phyloP scores from a whole-genome alignment of 2,113 vertebrate genomes.

The Neolamprologus longior region DNA sequence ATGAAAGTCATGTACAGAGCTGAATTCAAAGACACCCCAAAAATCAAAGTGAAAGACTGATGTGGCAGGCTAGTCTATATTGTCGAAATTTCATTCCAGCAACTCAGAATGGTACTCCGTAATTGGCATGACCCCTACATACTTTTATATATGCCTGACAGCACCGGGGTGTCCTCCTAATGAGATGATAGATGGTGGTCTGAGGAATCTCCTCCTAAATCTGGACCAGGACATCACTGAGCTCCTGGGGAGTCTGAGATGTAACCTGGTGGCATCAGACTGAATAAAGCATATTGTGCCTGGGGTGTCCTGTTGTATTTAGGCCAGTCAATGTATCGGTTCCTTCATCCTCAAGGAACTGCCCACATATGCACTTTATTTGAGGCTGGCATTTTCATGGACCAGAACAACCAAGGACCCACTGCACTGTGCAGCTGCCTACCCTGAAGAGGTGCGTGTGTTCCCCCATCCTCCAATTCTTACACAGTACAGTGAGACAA shows the following conservation, averaged over 20 bases:
- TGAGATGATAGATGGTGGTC: not conserved
- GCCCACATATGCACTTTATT: not conserved
- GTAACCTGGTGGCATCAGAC: not conserved
- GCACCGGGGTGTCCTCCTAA: not conserved
- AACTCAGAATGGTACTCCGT: not conserved
- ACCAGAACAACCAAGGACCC: not conserved
- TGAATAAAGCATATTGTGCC: rapidly evolving
- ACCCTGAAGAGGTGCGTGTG: not conserved
- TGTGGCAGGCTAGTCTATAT: not conserved
- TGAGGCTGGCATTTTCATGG: not conserved
- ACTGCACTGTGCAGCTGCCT: not conserved
- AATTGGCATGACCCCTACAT: not conserved
- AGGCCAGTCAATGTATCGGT: not conserved
- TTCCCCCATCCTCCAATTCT: not conserved
- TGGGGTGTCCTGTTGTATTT: not conserved
- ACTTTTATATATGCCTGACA: not conserved
- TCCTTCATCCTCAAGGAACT: not conserved
- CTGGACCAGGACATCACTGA: not conserved
- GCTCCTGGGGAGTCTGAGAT: not conserved
- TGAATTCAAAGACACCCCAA: not conserved
- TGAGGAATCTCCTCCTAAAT: not conserved
- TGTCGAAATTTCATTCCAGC: not conserved
- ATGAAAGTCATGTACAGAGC: not conserved
- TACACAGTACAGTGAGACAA: not conserved
- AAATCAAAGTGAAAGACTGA: not conserved